Percentiles rank a stretch among this genome's conserved stretches.
Evolutionary conservation across 2,797 vertebrate species (phyloP).

Genomic region (Sandelia bainsii): DNA sequence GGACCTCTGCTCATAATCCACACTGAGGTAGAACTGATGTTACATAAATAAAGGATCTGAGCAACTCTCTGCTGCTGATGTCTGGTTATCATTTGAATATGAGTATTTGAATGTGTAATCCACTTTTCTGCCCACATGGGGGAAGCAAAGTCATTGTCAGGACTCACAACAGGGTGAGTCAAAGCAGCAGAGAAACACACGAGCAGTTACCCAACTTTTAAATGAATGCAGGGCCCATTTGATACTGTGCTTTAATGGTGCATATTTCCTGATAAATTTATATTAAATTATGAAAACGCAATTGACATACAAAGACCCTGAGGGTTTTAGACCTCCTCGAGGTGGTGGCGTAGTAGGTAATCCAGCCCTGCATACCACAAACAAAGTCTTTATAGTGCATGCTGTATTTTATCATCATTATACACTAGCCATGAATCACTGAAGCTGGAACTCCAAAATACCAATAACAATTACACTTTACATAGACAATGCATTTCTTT

Average conservation of each 20-base stretch:
- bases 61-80: background rate
- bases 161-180: background rate
- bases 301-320: background rate
- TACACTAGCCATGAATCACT: too few relatives aligned
- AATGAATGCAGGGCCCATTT: background rate
- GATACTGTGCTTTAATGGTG: background rate
- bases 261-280: background rate
- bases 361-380: too few relatives aligned
- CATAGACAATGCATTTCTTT: too few relatives aligned
- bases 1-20: too few relatives aligned
- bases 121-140: conserved; percentile 25
- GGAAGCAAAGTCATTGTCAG: conserved; percentile 34
- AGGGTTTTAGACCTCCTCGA: too few relatives aligned
- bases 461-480: too few relatives aligned
- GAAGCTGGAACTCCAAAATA: too few relatives aligned
- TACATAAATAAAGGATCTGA: too few relatives aligned
- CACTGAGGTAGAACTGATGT: too few relatives aligned
- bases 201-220: background rate
- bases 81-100: background rate
- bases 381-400: too few relatives aligned
- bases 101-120: background rate
- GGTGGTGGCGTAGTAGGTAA: too few relatives aligned
- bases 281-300: background rate
- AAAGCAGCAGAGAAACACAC: background rate
- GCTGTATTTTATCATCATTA: too few relatives aligned